Conservation (phyloP, 2,797 vertebrate species). For the Falco rusticolus region DNA sequence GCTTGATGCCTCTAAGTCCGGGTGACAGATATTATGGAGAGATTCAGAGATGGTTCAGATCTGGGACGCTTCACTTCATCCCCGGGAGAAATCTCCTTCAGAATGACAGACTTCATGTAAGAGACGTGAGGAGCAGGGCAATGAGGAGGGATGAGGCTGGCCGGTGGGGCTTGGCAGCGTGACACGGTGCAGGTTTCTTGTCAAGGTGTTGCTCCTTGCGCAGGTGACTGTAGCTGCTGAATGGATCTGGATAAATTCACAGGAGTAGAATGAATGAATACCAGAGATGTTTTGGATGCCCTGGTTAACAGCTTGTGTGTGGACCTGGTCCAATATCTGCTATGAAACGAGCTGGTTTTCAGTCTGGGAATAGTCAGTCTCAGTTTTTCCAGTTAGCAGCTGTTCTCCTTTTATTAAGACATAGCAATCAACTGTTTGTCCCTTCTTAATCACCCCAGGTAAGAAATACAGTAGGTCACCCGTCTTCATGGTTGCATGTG, state of each 20-base stretch:
- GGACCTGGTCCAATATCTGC: neutral
- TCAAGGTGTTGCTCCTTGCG: neutral
- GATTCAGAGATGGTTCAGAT: neutral
- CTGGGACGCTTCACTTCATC: neutral
- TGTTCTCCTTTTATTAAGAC: neutral
- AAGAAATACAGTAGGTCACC: neutral
- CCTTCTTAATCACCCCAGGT: neutral
- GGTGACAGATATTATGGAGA: neutral
- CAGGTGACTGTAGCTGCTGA: neutral
- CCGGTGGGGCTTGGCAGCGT: neutral
- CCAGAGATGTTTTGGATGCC: neutral
- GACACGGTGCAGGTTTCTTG: neutral
- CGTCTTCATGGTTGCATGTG: neutral
- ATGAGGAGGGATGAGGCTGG: neutral
- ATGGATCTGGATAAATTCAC: neutral
- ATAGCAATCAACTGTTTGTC: neutral
- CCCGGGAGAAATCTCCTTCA: neutral
- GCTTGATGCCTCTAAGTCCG: neutral
- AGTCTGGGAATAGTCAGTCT: neutral
- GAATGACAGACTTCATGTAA: neutral
- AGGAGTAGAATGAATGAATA: neutral
- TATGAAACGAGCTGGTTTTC: neutral
- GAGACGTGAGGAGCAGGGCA: neutral
- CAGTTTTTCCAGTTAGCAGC: neutral
- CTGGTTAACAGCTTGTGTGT: neutral